Evolutionary conservation across 2,888 invertebrate genomes (phyloP), one percentile per base, ranked within the genome.

Genomic region (Antheraea assamensis): DNA sequence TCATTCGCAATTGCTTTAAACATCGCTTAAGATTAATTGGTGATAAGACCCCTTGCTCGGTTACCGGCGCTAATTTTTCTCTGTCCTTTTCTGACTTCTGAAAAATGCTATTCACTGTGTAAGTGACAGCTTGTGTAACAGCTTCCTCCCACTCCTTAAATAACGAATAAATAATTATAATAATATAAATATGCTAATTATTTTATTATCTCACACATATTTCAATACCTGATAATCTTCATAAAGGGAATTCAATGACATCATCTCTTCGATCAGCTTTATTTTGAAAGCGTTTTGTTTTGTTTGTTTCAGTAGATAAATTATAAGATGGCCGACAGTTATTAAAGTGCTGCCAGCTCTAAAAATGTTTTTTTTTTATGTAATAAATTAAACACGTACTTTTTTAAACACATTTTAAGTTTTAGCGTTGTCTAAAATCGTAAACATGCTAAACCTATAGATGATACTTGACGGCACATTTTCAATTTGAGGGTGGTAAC

Each of bases 141-240:
- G 96, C 94, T 88, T 98, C 98, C 86, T 98, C 97, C 97, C 98
- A 98, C 82, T 96, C 97, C 97, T 97, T 13, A 30, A 61, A 27
- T 27, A 27, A 27, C 15, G 3, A 61, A 27, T 27, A 61, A 17
- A 61, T 17, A 27, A 58, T 24, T 24, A 0, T 52, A 68, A 7
- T 61, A 52, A 21, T 58, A 58, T 58, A 24, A 21, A 58, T 31
- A 58, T 70, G 15, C 21, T 24, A 19, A 27, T 55, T 35, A 19
- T 27, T 61, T n/a, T n/a, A 61, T n/a, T 58, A 35, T 35, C 13
- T 21, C 31, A 70, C 24, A n/a, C 64, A 47, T 49, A 71, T 24
- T 58, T n/a, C 27, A 66, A 72, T 70, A 78, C 83, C 81, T 93
- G 93, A 82, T 89, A 89, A 74, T 90, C 87, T 75, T 93, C 92